Percentiles rank a stretch among this genome's conserved stretches.
Conservation (phyloP, 2,888 invertebrate genomes). For the Gibbula magus region DNA sequence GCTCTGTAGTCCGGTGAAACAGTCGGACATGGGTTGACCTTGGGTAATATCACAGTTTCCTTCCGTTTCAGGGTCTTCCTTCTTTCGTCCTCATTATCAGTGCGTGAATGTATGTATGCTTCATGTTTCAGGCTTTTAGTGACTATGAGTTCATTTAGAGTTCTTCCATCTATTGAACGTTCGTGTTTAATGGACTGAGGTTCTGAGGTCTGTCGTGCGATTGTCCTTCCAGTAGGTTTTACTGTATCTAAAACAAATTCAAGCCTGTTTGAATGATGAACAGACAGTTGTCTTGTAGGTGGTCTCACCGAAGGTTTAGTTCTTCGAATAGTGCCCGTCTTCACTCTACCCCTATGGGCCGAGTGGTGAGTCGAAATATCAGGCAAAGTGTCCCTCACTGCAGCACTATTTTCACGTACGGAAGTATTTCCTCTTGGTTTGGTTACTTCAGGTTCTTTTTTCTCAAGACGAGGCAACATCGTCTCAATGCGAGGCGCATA, state of each 20-base stretch:
- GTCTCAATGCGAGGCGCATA: conserved; percentile 1
- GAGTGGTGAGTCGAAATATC: not conserved
- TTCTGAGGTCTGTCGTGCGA: no score
- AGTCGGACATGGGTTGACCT: not conserved
- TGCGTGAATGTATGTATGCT: not conserved
- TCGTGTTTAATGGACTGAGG: not conserved
- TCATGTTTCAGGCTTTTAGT: not conserved
- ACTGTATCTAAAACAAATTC: no score
- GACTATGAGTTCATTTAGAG: not conserved
- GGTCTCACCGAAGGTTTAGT: not conserved
- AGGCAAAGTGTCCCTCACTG: not conserved
- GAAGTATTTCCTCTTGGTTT: not conserved
- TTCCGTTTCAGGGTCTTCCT: not conserved
- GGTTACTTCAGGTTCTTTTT: not conserved
- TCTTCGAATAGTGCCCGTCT: not conserved
- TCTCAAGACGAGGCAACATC: not conserved
- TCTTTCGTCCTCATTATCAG: no score
- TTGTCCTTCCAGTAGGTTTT: no score
- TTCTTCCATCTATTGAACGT: not conserved
- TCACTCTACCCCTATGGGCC: not conserved
- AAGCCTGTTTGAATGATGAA: no score
- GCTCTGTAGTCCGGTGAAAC: not conserved
- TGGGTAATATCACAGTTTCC: not conserved
- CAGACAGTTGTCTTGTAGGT: not conserved
- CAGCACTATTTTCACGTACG: not conserved